Conservation (phyloP, 2,888 invertebrate genomes). For the Acanthosepion esculentum region DNA sequence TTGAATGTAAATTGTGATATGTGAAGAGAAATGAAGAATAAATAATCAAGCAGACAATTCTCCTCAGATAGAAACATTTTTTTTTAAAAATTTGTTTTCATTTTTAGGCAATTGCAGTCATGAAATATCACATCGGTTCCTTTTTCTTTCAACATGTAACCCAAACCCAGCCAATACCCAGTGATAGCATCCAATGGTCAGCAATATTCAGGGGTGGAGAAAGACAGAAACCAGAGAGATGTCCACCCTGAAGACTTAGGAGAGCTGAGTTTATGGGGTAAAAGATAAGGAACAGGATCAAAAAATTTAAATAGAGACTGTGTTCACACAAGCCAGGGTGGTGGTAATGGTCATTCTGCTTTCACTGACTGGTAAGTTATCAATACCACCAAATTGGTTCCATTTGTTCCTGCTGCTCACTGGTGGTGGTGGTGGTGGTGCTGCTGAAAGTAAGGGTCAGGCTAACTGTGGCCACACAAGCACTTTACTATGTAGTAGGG, state of each 20-base stretch:
- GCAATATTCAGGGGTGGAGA: not conserved
- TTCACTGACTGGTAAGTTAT: not conserved
- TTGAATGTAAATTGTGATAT: not conserved
- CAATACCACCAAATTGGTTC: not conserved
- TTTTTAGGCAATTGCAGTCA: slow-evolving; percentile 1
- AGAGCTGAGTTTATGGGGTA: not conserved
- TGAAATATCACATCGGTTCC: slow-evolving; percentile 6
- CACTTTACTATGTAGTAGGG: slow-evolving; percentile 33
- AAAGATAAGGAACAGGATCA: not conserved
- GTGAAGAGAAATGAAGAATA: slow-evolving; percentile 33
- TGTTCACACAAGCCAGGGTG: slow-evolving; percentile 22
- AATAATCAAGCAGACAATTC: slow-evolving; percentile 33
- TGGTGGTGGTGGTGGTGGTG: not conserved
- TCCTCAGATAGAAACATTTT: slow-evolving; percentile 8
- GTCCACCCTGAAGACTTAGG: slow-evolving; percentile 33
- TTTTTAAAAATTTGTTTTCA: not conserved
- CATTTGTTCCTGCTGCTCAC: not conserved
- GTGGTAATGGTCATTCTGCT: slow-evolving; percentile 17
- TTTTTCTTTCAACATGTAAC: slow-evolving; percentile 16
- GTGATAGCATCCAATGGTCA: not conserved
- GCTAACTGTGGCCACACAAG: not conserved
- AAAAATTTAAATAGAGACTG: slow-evolving; percentile 11
- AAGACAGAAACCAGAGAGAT: not conserved
- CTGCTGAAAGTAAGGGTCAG: slow-evolving; percentile 4
- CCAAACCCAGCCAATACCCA: not conserved